A percentile compares a stretch with the other conserved stretches of the same genome.
Evolutionary conservation across 2,797 vertebrate genomes (phyloP).

Genomic region (Lithobates sylvaticus): DNA sequence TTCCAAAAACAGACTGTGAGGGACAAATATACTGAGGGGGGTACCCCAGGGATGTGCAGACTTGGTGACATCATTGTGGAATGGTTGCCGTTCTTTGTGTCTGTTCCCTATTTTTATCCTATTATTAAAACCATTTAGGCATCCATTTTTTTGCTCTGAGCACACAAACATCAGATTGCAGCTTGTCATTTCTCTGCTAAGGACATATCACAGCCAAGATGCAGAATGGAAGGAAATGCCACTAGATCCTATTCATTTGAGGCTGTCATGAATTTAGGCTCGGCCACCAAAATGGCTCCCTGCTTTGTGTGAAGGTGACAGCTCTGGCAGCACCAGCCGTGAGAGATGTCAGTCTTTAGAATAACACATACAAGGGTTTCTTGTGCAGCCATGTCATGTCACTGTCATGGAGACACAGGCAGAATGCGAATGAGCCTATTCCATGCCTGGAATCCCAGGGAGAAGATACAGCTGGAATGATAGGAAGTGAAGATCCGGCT

Average conservation of each 20-base stretch:
- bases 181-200: background rate
- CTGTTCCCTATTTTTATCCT: too few species aligned
- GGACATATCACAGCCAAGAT: too few species aligned
- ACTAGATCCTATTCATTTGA: background rate
- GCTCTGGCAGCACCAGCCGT: background rate
- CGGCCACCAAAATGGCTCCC: background rate
- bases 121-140: too few species aligned
- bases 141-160: background rate
- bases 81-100: background rate
- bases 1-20: background rate
- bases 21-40: constrained; percentile 9
- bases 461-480: constrained; percentile 56
- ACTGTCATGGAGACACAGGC: constrained; percentile 21
- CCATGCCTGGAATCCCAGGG: constrained; percentile 16
- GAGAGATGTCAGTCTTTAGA: background rate
- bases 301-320: background rate
- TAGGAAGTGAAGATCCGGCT: constrained; percentile 52
- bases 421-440: constrained; percentile 20
- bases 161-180: background rate
- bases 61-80: constrained; percentile 8
- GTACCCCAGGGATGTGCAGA: constrained; percentile 23
- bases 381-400: constrained; percentile 11
- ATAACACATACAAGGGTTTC: constrained; percentile 6
- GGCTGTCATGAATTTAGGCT: background rate
- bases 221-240: too few species aligned